A percentile compares a stretch with the other conserved stretches of the same genome.
These are phyloP conservation scores for Camarhynchus parvulus DNA, from an alignment of 2,113 vertebrate species.

Conservation along the genomic window DNA sequence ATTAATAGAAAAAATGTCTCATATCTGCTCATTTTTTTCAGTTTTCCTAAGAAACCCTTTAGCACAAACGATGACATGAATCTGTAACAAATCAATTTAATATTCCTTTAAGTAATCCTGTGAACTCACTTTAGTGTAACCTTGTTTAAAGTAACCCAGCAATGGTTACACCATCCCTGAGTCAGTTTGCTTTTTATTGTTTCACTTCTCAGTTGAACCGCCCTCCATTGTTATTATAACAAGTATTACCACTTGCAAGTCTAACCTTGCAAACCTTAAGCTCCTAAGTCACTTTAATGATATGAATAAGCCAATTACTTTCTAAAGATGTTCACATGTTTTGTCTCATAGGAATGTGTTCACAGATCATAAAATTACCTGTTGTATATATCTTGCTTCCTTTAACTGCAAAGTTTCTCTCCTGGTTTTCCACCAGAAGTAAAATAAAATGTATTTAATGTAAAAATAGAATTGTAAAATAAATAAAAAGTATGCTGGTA, in stretches of 20 bases:
- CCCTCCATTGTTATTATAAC: not conserved
- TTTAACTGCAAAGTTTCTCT: not conserved
- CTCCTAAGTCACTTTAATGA: not conserved
- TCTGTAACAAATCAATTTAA: not conserved
- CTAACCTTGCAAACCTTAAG: not conserved
- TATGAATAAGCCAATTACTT: not conserved
- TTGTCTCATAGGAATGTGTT: not conserved
- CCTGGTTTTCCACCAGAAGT: not conserved
- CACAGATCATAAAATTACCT: not conserved
- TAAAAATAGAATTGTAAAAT: not conserved
- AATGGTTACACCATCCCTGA: not conserved
- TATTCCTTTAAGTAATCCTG: not conserved
- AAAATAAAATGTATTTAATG: not conserved
- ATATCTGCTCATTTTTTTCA: not conserved
- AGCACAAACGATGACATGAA: not conserved
- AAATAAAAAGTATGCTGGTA: not conserved
- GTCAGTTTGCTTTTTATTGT: not conserved
- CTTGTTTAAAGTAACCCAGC: not conserved
- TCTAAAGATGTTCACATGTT: not conserved
- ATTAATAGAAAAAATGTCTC: not conserved
- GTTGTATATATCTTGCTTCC: not conserved
- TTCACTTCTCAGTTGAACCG: not conserved
- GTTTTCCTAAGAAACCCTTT: not conserved
- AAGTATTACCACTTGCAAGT: not conserved
- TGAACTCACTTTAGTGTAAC: not conserved